These are phyloP conservation scores for Drosophila bocqueti DNA, from an alignment of 1,140 invertebrate genomes.

Conservation along the genomic window DNA sequence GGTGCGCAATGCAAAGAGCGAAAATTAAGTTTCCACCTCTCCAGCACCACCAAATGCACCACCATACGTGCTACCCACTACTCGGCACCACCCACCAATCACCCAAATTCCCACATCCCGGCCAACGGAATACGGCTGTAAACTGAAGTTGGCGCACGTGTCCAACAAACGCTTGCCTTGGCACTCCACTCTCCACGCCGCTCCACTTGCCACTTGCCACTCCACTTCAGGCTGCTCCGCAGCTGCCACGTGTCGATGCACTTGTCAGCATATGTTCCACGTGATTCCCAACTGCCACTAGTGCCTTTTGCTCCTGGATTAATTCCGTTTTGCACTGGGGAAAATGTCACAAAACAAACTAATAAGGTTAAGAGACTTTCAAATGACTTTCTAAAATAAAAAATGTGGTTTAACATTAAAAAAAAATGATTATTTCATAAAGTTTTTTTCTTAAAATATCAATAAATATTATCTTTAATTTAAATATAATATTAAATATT, in stretches of 20 bases:
- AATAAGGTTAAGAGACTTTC: neutral
- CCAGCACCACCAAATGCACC: constrained; percentile 52
- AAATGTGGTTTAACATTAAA: no score
- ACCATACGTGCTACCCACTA: neutral
- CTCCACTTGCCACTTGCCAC: constrained; percentile 21
- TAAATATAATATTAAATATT: no score
- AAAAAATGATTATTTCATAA: no score
- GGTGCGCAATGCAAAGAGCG: constrained; percentile 45
- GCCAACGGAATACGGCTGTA: constrained; percentile 43
- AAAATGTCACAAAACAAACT: neutral
- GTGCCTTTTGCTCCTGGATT: constrained; percentile 21
- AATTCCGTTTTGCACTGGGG: constrained; percentile 5
- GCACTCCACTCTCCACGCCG: constrained; percentile 59
- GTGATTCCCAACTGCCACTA: constrained; percentile 65
- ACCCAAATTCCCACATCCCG: constrained; percentile 11
- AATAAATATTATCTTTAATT: no score
- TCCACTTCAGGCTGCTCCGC: constrained; percentile 25
- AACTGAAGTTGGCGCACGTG: constrained; percentile 77
- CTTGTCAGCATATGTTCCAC: constrained; percentile 77
- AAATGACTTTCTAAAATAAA: neutral
- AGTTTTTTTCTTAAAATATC: neutral
- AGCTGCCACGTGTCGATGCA: constrained; percentile 53
- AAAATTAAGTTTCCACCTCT: constrained; percentile 74
- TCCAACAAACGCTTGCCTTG: constrained; percentile 71
- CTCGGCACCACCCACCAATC: constrained; percentile 1